phyloP scores from a whole-genome alignment of 2,113 vertebrate genomes.

The Hirundichthys speculiger region DNA sequence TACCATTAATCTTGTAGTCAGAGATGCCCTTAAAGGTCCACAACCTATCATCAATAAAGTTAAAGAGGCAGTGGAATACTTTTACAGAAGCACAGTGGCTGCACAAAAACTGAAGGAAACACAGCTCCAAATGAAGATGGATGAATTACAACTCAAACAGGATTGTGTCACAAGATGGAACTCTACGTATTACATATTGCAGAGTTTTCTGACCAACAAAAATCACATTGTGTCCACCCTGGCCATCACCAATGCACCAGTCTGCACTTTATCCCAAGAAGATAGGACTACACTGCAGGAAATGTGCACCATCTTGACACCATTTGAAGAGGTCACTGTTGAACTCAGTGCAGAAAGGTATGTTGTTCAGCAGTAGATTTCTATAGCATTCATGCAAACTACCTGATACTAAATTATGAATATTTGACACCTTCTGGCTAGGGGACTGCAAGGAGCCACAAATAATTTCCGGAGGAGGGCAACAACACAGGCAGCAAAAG shows the following conservation, averaged over 20 bases:
- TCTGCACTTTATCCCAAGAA: background rate
- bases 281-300: no score
- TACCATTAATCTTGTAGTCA: slow-evolving; percentile 2
- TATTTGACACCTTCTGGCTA: no score
- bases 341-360: no score
- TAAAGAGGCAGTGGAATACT: slow-evolving; percentile 8
- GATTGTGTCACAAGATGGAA: background rate
- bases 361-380: no score
- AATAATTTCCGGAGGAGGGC: no score
- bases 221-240: background rate
- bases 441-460: no score
- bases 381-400: no score
- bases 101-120: background rate
- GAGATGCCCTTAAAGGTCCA: slow-evolving; percentile 6
- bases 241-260: background rate
- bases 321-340: no score
- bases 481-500: no score
- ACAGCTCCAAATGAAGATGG: background rate
- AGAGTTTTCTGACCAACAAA: background rate
- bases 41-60: slow-evolving; percentile 14
- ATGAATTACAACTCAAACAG: background rate
- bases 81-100: background rate
- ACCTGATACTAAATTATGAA: no score
- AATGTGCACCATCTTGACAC: no score
- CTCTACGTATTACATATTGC: background rate